These are phyloP conservation scores for Corticium candelabrum DNA, from an alignment of 37 sponge, comb jelly and placozoan genomes.

Conservation along the genomic window DNA sequence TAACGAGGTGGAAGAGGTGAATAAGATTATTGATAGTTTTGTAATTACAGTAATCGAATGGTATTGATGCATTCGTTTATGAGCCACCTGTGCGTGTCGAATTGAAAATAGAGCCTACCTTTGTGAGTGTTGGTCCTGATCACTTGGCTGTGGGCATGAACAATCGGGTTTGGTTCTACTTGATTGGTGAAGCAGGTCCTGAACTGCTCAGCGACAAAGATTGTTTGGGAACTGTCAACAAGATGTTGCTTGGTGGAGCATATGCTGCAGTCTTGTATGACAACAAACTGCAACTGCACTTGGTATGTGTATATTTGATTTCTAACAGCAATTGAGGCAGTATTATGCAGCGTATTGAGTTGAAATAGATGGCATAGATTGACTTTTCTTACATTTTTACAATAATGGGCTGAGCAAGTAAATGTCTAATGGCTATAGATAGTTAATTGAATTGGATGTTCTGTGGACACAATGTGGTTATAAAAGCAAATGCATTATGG, in stretches of 20 bases:
- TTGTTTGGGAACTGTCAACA: slow-evolving; percentile 59
- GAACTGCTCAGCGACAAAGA: slow-evolving; percentile 53
- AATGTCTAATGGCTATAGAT: too few species aligned
- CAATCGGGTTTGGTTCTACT: slow-evolving; percentile 85
- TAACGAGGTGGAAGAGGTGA: slow-evolving; percentile 64
- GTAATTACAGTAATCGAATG: too few species aligned
- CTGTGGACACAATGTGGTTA: too few species aligned
- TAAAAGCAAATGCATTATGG: too few species aligned
- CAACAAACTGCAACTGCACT: slow-evolving; percentile 64
- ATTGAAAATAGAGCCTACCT: slow-evolving; percentile 63
- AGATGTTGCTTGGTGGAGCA: slow-evolving; percentile 51
- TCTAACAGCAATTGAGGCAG: too few species aligned
- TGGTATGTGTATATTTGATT: slow-evolving; percentile 37
- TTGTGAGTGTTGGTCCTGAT: slow-evolving; percentile 74
- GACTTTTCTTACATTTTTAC: too few species aligned
- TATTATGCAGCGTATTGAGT: too few species aligned
- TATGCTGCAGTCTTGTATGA: slow-evolving; percentile 85
- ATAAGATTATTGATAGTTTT: too few species aligned
- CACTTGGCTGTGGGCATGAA: slow-evolving; percentile 94
- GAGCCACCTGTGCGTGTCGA: slow-evolving; percentile 41
- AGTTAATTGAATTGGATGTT: too few species aligned
- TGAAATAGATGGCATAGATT: too few species aligned
- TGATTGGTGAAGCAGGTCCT: slow-evolving; percentile 26
- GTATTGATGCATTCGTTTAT: too few species aligned
- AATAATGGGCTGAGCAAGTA: too few species aligned